phyloP scores from a whole-genome alignment of 2,888 invertebrate species.

The Branchipolynoe longqiensis region DNA sequence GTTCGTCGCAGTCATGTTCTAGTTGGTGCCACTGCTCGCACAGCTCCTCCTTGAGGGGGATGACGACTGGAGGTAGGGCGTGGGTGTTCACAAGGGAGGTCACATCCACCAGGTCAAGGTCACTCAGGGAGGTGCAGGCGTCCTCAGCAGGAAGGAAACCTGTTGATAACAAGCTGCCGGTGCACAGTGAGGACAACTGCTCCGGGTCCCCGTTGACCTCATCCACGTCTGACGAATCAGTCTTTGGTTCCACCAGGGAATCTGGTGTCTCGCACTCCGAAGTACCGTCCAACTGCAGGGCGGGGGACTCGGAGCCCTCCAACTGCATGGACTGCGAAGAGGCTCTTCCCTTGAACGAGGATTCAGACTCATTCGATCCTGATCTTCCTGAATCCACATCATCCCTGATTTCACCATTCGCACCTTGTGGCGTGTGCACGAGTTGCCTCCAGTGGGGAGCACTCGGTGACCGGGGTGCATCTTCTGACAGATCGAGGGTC shows the following conservation, averaged over 20 bases:
- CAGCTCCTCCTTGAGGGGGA: constrained; percentile 69
- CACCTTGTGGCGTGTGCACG: background rate
- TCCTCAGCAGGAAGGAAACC: background rate
- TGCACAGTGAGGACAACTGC: background rate
- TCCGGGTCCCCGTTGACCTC: too few relatives aligned
- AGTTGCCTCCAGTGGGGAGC: constrained; percentile 20
- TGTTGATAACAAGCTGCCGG: background rate
- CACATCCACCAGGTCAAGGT: constrained; percentile 37
- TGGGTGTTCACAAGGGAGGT: background rate
- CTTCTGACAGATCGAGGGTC: constrained; percentile 37
- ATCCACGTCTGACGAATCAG: too few relatives aligned
- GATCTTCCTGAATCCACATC: too few relatives aligned
- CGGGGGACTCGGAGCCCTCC: too few relatives aligned
- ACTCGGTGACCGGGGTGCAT: constrained; percentile 15
- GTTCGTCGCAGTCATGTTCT: constrained; percentile 71
- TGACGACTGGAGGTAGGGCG: constrained; percentile 58
- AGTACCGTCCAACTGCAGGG: too few relatives aligned
- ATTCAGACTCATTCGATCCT: too few relatives aligned
- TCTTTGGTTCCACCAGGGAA: too few relatives aligned
- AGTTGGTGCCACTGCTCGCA: constrained; percentile 69
- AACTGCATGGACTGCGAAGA: too few relatives aligned
- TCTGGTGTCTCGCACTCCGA: too few relatives aligned
- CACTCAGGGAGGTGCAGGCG: constrained; percentile 22
- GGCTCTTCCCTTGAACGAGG: too few relatives aligned
- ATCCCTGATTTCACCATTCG: too few relatives aligned